Evolutionary conservation across 1,140 invertebrate genomes (phyloP), one percentile per base, ranked within the genome.

Genomic region (Drosophila littoralis): DNA sequence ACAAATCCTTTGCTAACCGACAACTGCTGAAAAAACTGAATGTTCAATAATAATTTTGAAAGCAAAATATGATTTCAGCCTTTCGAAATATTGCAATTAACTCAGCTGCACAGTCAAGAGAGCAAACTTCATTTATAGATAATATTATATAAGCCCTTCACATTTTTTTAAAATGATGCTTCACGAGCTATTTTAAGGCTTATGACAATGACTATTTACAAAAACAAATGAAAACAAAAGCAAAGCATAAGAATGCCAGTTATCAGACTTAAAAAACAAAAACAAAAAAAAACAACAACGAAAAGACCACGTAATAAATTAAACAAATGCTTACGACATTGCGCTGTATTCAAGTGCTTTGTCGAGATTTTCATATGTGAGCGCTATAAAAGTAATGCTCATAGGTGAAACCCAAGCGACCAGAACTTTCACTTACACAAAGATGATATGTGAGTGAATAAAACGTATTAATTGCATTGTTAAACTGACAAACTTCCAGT

Each of bases 301-400:
- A 32, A 57, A 57, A 79, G 45, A 60, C 64, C 42, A 57, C 71
- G 71, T 68, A 75, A 79, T 82, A 79, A 83, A 75, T 79, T 75
- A 76, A 76, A 71, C 51, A 79, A 79, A 63, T 52, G 61, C 77
- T 83, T 71, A 82, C 75, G 75, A 71, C 75, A 79, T 68, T 64
- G 33, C 55, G 46, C 50, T 74, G 22, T 15, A 57, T 75, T 75
- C 45, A 33, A 67, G 72, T 75, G 71, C 60, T 58, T 52, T 36
- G 52, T 10, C 22, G 45, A 58, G 67, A 71, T 83, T 71, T 82
- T 71, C 65, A 58, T 48, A 64, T 59, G 60, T 22, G 63, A 54
- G 33, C 45, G 50, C 22, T 7, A 55, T 51, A 59, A 42, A 40
- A 38, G 22, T 55, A 36, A 22, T 32, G 52, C n/a, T 35, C 38